Conservation (phyloP, 2,797 vertebrate species). For the Nannoperca australis region DNA sequence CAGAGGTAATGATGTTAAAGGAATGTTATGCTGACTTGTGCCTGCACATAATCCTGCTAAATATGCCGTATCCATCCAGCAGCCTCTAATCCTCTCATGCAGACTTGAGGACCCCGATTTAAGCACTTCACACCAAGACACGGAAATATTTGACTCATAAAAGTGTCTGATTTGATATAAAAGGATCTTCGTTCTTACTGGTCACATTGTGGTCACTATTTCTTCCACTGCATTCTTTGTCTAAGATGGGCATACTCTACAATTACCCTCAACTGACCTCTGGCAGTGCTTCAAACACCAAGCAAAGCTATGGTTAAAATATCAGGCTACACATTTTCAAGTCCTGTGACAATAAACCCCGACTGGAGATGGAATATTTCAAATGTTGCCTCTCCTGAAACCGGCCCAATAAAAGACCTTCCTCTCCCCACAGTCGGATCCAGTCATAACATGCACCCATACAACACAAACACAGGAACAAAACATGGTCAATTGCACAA, state of each 20-base stretch:
- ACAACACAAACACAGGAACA: constrained; percentile 71
- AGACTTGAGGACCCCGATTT: constrained; percentile 49
- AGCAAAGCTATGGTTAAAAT: constrained; percentile 64
- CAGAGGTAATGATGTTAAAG: constrained; percentile 71
- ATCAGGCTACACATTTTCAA: constrained; percentile 64
- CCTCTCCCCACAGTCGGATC: constrained; percentile 45
- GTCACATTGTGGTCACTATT: constrained; percentile 48
- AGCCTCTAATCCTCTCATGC: constrained; percentile 72
- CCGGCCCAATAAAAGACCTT: constrained; percentile 43
- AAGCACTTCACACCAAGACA: constrained; percentile 51
- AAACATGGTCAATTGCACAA: constrained; percentile 60
- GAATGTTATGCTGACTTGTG: constrained; percentile 75
- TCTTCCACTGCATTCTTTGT: constrained; percentile 52
- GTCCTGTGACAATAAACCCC: constrained; percentile 67
- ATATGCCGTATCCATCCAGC: constrained; percentile 74
- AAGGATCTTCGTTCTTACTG: constrained; percentile 13
- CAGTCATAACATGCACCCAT: constrained; percentile 68
- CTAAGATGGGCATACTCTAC: constrained; percentile 38
- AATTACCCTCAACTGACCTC: constrained; percentile 69
- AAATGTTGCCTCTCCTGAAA: constrained; percentile 52
- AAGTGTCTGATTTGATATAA: constrained; percentile 45
- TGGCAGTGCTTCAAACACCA: constrained; percentile 32
- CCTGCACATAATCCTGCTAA: constrained; percentile 78
- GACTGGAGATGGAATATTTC: constrained; percentile 58
- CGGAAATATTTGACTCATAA: constrained; percentile 35